Conservation (phyloP, 2,113 vertebrate species). For the Microtus ochrogaster region DNA sequence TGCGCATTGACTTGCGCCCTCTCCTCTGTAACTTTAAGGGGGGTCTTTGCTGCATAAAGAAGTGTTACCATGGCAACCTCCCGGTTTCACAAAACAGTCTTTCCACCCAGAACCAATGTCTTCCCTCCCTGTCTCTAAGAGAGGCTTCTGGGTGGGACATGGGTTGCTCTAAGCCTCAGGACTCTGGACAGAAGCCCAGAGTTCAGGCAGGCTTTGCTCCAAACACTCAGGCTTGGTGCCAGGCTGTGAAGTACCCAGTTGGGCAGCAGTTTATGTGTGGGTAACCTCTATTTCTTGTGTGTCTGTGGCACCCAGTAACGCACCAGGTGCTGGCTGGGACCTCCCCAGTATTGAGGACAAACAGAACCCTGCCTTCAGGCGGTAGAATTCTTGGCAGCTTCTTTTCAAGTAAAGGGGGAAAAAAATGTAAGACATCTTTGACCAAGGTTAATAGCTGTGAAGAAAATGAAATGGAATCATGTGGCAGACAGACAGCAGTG, state of each 20-base stretch:
- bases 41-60: constrained; percentile 63
- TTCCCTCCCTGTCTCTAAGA: neutral
- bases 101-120: constrained; percentile 9
- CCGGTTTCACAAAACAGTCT: constrained; percentile 60
- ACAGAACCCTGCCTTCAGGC: neutral
- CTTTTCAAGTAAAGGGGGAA: neutral
- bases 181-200: constrained; percentile 2
- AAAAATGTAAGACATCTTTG: neutral
- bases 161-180: neutral
- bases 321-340: neutral
- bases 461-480: neutral
- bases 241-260: neutral
- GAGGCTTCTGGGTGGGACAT: neutral
- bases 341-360: neutral
- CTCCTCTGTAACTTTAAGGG: constrained; percentile 75
- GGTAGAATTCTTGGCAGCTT: neutral
- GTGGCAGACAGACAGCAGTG: neutral
- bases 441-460: neutral
- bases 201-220: neutral
- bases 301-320: neutral
- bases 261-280: neutral
- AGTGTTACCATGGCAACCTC: constrained; percentile 80
- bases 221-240: neutral
- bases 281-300: neutral
- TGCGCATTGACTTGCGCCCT: constrained; percentile 68